Percentiles rank a stretch among this genome's conserved stretches.
These are phyloP conservation scores for Diorhabda sublineata DNA, from an alignment of 1,140 invertebrate species.

Conservation along the genomic window DNA sequence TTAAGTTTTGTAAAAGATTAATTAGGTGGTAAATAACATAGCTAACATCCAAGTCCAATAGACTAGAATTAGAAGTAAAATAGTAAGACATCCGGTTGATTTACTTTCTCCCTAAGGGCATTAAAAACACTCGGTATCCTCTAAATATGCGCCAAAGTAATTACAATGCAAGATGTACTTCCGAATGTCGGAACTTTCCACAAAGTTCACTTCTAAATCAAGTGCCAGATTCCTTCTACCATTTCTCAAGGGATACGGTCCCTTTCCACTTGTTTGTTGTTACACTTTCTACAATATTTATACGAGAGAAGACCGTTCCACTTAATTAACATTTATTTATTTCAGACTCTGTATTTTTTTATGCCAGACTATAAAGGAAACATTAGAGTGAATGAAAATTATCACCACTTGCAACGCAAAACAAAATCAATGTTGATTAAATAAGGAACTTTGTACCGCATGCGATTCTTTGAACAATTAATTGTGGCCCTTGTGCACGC, in stretches of 20 bases:
- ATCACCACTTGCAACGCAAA: background rate
- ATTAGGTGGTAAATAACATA: slow-evolving; percentile 12
- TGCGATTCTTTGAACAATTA: too few relatives aligned
- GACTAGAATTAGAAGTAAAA: slow-evolving; percentile 34
- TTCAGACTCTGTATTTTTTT: background rate
- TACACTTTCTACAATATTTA: slow-evolving; percentile 1
- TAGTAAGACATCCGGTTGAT: slow-evolving; percentile 37
- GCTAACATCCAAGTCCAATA: slow-evolving; percentile 27
- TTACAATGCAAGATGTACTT: slow-evolving; percentile 43
- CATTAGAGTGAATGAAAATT: background rate
- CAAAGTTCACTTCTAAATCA: slow-evolving; percentile 25
- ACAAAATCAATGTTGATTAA: background rate
- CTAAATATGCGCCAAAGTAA: slow-evolving; percentile 43
- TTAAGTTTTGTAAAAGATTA: background rate
- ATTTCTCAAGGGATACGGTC: slow-evolving; percentile 15
- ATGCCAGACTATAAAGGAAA: background rate
- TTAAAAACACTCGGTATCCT: slow-evolving; percentile 41
- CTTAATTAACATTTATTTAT: slow-evolving; percentile 1
- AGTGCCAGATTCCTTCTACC: slow-evolving; percentile 10
- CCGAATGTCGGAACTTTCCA: slow-evolving; percentile 32
- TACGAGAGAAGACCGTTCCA: background rate
- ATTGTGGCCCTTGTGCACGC: too few relatives aligned
- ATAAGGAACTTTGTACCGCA: background rate
- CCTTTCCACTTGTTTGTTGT: slow-evolving; percentile 12
- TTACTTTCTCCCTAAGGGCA: slow-evolving; percentile 37